These are phyloP conservation scores for Chaetogeoica ovagalla DNA, from an alignment of 2,888 invertebrate species.

Conservation along the genomic window DNA sequence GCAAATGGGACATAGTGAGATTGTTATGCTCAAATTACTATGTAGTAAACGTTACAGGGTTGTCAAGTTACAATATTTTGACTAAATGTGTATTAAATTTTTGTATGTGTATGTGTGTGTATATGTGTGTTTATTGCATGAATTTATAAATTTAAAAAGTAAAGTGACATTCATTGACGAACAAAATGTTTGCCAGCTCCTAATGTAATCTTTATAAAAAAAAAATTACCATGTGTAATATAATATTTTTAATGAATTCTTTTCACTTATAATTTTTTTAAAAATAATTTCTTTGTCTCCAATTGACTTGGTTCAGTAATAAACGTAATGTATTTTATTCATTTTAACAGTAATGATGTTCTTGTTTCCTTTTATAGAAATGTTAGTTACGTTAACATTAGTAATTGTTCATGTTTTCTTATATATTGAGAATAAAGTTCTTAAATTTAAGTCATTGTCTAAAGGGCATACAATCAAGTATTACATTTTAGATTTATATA, in stretches of 20 bases:
- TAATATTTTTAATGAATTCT: neutral
- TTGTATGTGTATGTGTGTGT: neutral
- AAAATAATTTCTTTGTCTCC: neutral
- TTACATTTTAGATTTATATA: constrained; percentile 15
- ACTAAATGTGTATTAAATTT: constrained; percentile 10
- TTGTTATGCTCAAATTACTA: constrained; percentile 44
- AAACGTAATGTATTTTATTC: constrained; percentile 28
- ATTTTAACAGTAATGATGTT: constrained; percentile 30
- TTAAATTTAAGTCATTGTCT: constrained; percentile 30
- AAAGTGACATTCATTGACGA: constrained; percentile 6
- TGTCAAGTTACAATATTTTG: constrained; percentile 2
- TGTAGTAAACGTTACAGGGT: constrained; percentile 35
- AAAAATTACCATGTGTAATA: too few species aligned
- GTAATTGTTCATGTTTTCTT: constrained; percentile 19
- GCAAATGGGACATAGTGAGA: neutral
- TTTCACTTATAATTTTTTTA: neutral
- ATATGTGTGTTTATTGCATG: neutral
- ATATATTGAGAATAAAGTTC: constrained; percentile 37
- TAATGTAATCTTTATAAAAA: constrained; percentile 7
- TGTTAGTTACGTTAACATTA: constrained; percentile 22
- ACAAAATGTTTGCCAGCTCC: constrained; percentile 25
- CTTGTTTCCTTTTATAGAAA: constrained; percentile 36
- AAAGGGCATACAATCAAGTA: constrained; percentile 24
- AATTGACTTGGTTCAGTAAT: constrained; percentile 35
- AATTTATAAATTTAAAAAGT: neutral